Evolutionary conservation across 2,888 invertebrate species (phyloP), one percentile per base, ranked within the genome.

Genomic region (Minunthozetes semirufus): DNA sequence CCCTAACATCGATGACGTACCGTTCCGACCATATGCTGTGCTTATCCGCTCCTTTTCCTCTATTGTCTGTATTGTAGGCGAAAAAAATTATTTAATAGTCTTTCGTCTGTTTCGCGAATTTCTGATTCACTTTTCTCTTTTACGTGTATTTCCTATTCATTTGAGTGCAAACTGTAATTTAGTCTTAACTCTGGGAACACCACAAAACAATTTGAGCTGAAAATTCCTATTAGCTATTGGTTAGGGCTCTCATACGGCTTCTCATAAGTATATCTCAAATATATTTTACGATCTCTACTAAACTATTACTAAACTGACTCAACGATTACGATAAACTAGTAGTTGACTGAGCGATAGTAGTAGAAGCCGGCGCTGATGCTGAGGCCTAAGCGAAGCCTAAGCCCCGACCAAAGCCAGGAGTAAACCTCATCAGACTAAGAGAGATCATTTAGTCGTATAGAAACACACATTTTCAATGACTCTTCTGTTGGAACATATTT

Each of bases 381-480:
- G 42, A 42, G 11, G 42, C 42, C 42, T 9, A 13, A 13, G 42
- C n/a, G 22, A 22, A 6, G 53, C 22, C 19, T 1, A 9, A 1
- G 53, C 59, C 19, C 61, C 15, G 61, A 61, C 61, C 15, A 27
- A 27, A 63, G 25, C 59, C 19, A 3, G 19, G 25, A 29, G n/a
- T 42, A 68, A 42, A 68, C 68, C 68, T 68, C 68, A 68, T 68
- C 68, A 68, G 63, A 63, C 68, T 68, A 68, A 68, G 38, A 68
- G 38, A 61, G 68, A 68, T 68, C 68, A 68, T 68, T 68, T 68
- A 68, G 68, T 38, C 3, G 42, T 27, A 11, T n/a, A 25, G 25
- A 25, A 25, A 25, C 19, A 19, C 17, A 61, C 15, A 27, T 13
- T 11, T 33, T 6, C 15, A 61, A 61, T 61, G 29, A 61, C 61